A percentile compares a stretch with the other conserved stretches of the same genome.
Conservation (phyloP, 2,888 invertebrate species). For the Tenthredo distinguenda region DNA sequence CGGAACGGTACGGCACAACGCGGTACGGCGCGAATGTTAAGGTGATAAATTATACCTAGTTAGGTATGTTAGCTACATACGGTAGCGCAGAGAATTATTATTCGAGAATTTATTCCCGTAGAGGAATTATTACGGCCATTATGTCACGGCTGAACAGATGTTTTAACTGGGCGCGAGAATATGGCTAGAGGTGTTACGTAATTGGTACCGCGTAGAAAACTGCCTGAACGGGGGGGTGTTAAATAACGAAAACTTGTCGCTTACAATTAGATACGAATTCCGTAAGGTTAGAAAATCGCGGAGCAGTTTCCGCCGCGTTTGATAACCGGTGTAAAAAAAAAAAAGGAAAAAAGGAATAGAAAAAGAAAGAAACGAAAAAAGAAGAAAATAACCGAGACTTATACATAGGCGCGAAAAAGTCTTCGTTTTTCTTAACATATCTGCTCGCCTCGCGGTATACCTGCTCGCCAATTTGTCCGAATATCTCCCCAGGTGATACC, state of each 20-base stretch:
- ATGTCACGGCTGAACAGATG: constrained; percentile 71
- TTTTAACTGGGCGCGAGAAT: constrained; percentile 66
- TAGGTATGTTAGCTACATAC: constrained; percentile 75
- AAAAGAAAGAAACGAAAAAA: background rate
- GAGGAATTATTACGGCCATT: constrained; percentile 74
- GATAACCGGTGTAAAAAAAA: background rate
- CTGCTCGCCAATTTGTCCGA: constrained; percentile 57
- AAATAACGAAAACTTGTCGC: constrained; percentile 25
- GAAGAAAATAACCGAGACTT: background rate
- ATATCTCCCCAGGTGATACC: constrained; percentile 69
- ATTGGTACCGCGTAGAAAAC: constrained; percentile 46
- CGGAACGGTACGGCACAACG: constrained; percentile 1
- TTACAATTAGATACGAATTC: background rate
- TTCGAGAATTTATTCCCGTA: constrained; percentile 74
- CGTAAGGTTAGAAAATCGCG: background rate
- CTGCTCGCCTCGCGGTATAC: constrained; percentile 29
- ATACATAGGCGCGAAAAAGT: background rate
- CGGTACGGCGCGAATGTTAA: constrained; percentile 65
- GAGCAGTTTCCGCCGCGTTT: background rate
- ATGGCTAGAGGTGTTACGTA: constrained; percentile 36
- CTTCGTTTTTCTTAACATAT: constrained; percentile 18
- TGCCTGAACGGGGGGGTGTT: background rate
- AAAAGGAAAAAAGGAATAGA: background rate
- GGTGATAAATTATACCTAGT: constrained; percentile 75
- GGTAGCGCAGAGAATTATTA: constrained; percentile 73